Evolutionary conservation across 2,888 invertebrate species (phyloP).

Genomic region (Polydrusus pterygomalis): DNA sequence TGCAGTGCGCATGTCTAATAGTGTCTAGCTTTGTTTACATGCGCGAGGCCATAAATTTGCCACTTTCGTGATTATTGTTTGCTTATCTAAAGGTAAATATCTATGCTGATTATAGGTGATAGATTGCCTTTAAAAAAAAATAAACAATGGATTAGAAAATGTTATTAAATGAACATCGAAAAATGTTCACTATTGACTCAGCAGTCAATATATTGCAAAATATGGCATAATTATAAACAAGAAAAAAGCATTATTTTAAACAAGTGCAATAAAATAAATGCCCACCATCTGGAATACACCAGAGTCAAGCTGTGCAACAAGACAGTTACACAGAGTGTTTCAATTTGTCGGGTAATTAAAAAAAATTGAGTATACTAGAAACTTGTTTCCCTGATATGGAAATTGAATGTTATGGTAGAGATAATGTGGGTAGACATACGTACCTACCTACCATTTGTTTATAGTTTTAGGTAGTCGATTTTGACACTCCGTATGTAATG

Average conservation of each 20-base stretch:
- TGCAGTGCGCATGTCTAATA: no score
- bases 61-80: no score
- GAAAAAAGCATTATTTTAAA: not conserved
- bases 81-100: no score
- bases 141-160: no score
- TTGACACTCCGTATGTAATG: no score
- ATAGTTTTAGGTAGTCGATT: no score
- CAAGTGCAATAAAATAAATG: slow-evolving; percentile 23
- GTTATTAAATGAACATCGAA: no score
- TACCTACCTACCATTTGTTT: not conserved
- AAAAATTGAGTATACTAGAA: slow-evolving; percentile 15
- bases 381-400: slow-evolving; percentile 4
- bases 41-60: no score
- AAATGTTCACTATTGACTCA: not conserved
- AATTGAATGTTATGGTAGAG: slow-evolving; percentile 8
- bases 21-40: no score
- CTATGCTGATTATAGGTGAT: no score
- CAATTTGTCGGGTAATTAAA: slow-evolving; percentile 41
- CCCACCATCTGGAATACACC: slow-evolving; percentile 35
- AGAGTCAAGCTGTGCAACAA: slow-evolving; percentile 35
- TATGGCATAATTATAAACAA: not conserved
- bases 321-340: slow-evolving; percentile 48
- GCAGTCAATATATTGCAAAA: not conserved
- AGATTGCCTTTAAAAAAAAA: no score
- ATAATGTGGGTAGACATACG: not conserved